Evolutionary conservation across 2,888 invertebrate species (phyloP).

Genomic region (Microplitis manilae): DNA sequence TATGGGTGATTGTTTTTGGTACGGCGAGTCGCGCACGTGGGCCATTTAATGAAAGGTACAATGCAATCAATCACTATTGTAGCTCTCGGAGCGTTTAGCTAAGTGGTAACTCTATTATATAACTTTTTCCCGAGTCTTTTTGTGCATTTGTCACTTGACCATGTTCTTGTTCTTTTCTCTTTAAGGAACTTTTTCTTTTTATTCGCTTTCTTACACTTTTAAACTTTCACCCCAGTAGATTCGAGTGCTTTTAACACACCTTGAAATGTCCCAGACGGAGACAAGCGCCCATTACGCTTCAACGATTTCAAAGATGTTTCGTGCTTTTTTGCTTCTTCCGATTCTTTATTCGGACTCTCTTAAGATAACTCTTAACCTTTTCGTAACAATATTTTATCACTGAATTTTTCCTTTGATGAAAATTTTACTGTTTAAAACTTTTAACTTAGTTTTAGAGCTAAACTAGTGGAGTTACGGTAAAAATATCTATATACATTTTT

Average conservation of each 20-base stretch:
- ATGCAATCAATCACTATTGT: constrained; percentile 57
- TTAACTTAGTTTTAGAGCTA: no score
- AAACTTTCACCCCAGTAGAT: constrained; percentile 14
- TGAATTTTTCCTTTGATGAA: neutral
- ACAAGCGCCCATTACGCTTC: constrained; percentile 64
- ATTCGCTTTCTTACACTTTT: neutral
- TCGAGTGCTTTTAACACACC: constrained; percentile 38
- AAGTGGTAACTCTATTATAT: constrained; percentile 50
- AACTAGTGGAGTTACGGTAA: no score
- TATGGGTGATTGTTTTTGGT: no score
- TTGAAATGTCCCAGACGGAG: constrained; percentile 16
- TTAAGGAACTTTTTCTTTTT: constrained; percentile 15
- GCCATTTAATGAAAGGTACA: constrained; percentile 40
- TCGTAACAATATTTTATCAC: neutral
- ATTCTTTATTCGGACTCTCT: neutral
- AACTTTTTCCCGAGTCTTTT: constrained; percentile 46
- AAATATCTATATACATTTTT: no score
- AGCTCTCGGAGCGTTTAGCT: constrained; percentile 51
- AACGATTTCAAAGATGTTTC: constrained; percentile 54
- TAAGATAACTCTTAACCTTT: constrained; percentile 1
- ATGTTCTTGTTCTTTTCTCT: constrained; percentile 6
- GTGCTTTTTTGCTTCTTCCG: neutral
- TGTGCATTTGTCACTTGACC: constrained; percentile 48
- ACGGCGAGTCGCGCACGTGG: constrained; percentile 6
- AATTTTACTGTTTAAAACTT: no score